These are phyloP conservation scores for Poeciliopsis turneri DNA, from an alignment of 2,797 vertebrate species.

Conservation along the genomic window DNA sequence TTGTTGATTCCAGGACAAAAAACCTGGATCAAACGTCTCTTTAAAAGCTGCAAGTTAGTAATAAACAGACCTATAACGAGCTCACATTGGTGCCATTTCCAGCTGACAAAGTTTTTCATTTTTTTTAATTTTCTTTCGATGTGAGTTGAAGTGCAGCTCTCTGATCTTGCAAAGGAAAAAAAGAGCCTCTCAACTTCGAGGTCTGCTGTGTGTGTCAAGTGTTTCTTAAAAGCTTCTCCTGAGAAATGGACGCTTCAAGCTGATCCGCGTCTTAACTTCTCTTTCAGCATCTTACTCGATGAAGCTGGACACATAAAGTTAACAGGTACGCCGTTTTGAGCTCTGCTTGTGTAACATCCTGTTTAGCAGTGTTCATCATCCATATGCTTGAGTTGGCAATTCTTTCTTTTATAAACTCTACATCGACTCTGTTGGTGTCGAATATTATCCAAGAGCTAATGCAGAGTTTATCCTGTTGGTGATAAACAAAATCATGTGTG, in stretches of 20 bases:
- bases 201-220: not conserved
- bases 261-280: slow-evolving; percentile 54
- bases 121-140: not conserved
- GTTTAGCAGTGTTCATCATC: not conserved
- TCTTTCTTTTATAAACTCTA: not conserved
- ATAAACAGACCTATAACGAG: not conserved
- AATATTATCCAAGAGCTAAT: not conserved
- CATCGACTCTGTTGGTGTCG: not conserved
- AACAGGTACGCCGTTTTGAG: slow-evolving; percentile 85
- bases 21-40: not conserved
- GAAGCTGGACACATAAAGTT: slow-evolving; percentile 99
- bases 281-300: slow-evolving; percentile 99
- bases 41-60: not conserved
- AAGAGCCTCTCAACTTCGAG: not conserved
- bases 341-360: not conserved
- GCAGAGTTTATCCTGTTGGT: not conserved
- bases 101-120: not conserved
- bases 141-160: not conserved
- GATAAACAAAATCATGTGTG: not conserved
- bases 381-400: not conserved
- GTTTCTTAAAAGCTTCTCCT: not conserved
- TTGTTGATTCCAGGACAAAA: not conserved
- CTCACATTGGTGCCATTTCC: not conserved
- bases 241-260: slow-evolving; percentile 9
- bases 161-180: not conserved